Evolutionary conservation across 1,140 invertebrate species (phyloP).

Genomic region (Heliconius himera): DNA sequence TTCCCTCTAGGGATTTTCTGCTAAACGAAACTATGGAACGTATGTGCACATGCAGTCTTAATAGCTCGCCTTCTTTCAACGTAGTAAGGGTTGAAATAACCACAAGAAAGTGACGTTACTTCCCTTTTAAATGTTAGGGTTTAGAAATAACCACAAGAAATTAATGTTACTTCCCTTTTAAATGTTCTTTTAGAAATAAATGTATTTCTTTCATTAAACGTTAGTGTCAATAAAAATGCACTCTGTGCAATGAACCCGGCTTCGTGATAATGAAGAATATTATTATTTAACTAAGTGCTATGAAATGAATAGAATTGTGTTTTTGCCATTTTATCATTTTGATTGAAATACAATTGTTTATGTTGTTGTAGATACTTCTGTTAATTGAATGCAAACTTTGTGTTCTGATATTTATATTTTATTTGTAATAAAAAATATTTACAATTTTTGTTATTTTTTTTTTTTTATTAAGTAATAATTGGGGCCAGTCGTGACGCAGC

Average conservation of each 20-base stretch:
- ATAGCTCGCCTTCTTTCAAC: slow-evolving; percentile 31
- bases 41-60: slow-evolving; percentile 30
- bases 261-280: slow-evolving; percentile 3
- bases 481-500: too few relatives aligned
- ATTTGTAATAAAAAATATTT: too few relatives aligned
- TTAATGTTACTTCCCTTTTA: neutral
- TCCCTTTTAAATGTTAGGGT: neutral
- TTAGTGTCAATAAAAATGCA: slow-evolving; percentile 11
- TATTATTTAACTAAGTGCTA: neutral
- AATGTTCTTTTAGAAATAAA: slow-evolving; percentile 6
- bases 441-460: too few relatives aligned
- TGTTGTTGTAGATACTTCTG: neutral
- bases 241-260: neutral
- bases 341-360: neutral
- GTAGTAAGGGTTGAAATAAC: slow-evolving; percentile 26
- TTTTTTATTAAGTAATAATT: too few relatives aligned
- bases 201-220: neutral
- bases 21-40: slow-evolving; percentile 38
- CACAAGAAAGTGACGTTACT: neutral
- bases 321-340: neutral
- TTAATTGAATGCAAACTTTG: neutral
- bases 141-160: slow-evolving; percentile 12
- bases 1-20: slow-evolving; percentile 39
- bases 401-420: too few relatives aligned
- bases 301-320: neutral